Evolutionary conservation across 2,797 vertebrate genomes (phyloP).

Genomic region (Amniataba percoides): DNA sequence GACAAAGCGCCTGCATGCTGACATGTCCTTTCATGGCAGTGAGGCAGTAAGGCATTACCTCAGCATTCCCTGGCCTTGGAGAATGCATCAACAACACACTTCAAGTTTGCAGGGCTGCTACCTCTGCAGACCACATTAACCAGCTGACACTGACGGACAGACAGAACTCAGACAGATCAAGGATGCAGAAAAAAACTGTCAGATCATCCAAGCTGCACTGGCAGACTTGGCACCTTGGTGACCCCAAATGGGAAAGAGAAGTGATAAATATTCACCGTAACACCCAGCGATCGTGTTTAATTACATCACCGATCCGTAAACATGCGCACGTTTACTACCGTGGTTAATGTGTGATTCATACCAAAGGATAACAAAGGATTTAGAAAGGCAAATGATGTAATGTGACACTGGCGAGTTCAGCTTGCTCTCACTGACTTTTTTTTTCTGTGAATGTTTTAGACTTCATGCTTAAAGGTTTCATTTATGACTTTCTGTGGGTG

Average conservation of each 20-base stretch:
- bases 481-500: neutral
- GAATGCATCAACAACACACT: constrained; percentile 62
- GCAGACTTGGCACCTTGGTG: constrained; percentile 3
- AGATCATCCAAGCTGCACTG: constrained; percentile 28
- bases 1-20: constrained; percentile 45
- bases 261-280: neutral
- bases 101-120: constrained; percentile 49
- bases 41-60: constrained; percentile 54
- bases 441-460: neutral
- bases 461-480: neutral
- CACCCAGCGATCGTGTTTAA: neutral
- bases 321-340: neutral
- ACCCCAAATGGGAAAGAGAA: neutral
- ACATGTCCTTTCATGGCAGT: constrained; percentile 67
- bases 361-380: neutral
- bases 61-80: constrained; percentile 57
- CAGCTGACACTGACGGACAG: constrained; percentile 68
- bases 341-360: neutral
- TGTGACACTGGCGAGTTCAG: neutral
- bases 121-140: constrained; percentile 59
- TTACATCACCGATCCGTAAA: neutral
- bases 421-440: neutral
- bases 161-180: constrained; percentile 61
- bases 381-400: neutral
- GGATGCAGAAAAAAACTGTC: constrained; percentile 65